phyloP scores from a whole-genome alignment of 2,113 vertebrate genomes.

The Brachyhypopomus occidentalis region DNA sequence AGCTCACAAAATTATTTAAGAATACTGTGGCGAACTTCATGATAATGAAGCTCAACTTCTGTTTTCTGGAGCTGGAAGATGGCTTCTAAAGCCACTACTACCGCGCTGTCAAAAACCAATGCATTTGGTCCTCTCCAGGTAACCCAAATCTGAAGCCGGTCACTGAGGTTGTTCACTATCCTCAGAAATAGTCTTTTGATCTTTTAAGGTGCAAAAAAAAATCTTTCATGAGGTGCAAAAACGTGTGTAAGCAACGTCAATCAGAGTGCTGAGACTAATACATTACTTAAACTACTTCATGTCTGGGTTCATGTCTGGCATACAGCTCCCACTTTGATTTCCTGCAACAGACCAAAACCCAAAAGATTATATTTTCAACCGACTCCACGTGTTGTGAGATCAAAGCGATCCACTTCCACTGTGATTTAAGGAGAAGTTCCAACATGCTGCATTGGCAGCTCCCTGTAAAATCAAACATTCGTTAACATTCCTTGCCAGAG shows the following conservation, averaged over 20 bases:
- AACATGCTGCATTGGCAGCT: background rate
- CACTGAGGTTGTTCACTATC: background rate
- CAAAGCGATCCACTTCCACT: background rate
- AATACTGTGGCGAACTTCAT: background rate
- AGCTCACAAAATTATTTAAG: slow-evolving; percentile 51
- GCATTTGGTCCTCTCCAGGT: background rate
- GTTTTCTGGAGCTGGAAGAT: background rate
- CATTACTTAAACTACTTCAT: too few relatives aligned
- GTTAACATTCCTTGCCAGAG: background rate
- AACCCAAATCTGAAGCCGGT: background rate
- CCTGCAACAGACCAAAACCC: background rate
- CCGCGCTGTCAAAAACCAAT: background rate
- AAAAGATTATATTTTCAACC: background rate
- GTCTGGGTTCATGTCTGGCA: too few relatives aligned
- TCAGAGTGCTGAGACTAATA: too few relatives aligned
- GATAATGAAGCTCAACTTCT: slow-evolving; percentile 34
- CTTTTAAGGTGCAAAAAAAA: too few relatives aligned
- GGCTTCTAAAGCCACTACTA: background rate
- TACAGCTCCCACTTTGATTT: too few relatives aligned
- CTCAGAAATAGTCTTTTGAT: too few relatives aligned
- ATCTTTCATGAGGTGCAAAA: too few relatives aligned
- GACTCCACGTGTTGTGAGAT: background rate
- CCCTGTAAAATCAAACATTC: background rate
- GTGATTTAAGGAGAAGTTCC: background rate
- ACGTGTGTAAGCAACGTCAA: too few relatives aligned